Evolutionary conservation across 2,888 invertebrate species (phyloP).

Genomic region (Orthonevra nobilis): DNA sequence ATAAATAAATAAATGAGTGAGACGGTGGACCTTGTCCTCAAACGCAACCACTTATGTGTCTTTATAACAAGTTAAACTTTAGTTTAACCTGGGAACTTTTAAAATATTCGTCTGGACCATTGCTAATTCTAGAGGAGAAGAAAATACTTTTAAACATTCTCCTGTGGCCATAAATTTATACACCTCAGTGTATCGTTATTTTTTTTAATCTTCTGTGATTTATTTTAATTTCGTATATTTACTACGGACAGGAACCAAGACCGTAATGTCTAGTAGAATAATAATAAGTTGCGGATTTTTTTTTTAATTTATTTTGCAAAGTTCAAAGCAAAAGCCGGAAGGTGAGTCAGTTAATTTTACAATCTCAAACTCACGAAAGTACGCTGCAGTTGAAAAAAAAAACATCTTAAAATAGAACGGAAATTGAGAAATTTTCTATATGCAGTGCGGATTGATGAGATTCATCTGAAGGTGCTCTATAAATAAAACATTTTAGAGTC

Average conservation of each 20-base stretch:
- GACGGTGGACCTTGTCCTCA: too few relatives aligned
- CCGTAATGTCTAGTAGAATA: too few relatives aligned
- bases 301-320: not conserved
- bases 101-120: too few relatives aligned
- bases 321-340: slow-evolving; percentile 1
- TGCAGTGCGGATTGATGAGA: slow-evolving; percentile 6
- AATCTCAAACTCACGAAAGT: slow-evolving; percentile 9
- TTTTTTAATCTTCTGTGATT: not conserved
- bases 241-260: too few relatives aligned
- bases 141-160: too few relatives aligned
- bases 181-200: slow-evolving; percentile 2
- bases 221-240: slow-evolving; percentile 5
- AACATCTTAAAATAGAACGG: slow-evolving; percentile 6
- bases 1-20: too few relatives aligned
- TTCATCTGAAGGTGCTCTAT: slow-evolving; percentile 19
- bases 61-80: too few relatives aligned
- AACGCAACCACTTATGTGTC: too few relatives aligned
- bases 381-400: not conserved
- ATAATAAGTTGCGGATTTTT: not conserved
- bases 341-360: not conserved
- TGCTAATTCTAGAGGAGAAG: too few relatives aligned
- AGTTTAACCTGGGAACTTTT: too few relatives aligned
- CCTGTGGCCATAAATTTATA: too few relatives aligned
- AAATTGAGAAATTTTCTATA: slow-evolving; percentile 11
- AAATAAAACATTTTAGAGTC: slow-evolving; percentile 15